Conservation (phyloP, 2,888 invertebrate species). For the Litoditis marina region DNA sequence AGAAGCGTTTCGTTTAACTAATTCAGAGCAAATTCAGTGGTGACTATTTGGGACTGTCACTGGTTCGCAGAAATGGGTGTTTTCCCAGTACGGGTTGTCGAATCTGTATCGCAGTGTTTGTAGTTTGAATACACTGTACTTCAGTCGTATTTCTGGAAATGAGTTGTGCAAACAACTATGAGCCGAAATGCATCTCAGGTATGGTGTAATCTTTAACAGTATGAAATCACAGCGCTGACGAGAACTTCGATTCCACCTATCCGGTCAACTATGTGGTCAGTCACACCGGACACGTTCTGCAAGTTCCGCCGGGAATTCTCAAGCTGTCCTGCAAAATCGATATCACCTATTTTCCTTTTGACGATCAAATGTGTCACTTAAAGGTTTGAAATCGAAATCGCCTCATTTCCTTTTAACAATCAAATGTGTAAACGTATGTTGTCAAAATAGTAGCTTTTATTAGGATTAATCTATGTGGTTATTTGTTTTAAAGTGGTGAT, state of each 20-base stretch:
- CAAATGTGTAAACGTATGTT: not conserved
- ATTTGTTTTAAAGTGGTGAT: no score
- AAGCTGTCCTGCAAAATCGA: conserved; percentile 80
- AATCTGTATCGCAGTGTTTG: no score
- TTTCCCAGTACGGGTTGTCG: no score
- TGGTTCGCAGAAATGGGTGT: no score
- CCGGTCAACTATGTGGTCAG: conserved; percentile 71
- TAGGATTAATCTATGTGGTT: not conserved
- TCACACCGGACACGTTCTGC: conserved; percentile 87
- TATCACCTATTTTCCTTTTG: conserved; percentile 75
- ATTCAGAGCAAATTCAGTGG: no score
- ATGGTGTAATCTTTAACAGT: no score
- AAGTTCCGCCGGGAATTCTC: conserved; percentile 83
- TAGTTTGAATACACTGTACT: not conserved
- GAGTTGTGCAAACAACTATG: no score
- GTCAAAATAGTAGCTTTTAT: not conserved
- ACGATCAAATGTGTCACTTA: conserved; percentile 67
- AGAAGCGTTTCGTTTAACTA: no score
- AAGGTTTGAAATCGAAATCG: conserved; percentile 25
- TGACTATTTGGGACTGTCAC: no score
- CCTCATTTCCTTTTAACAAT: not conserved
- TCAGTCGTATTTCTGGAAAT: no score
- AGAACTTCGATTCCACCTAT: conserved; percentile 53
- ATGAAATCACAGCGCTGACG: conserved; percentile 35
- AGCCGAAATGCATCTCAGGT: no score